Percentiles rank a stretch among this genome's conserved stretches.
These are phyloP conservation scores for Mystacornis crossleyi DNA, from an alignment of 2,113 vertebrate species.

Conservation along the genomic window DNA sequence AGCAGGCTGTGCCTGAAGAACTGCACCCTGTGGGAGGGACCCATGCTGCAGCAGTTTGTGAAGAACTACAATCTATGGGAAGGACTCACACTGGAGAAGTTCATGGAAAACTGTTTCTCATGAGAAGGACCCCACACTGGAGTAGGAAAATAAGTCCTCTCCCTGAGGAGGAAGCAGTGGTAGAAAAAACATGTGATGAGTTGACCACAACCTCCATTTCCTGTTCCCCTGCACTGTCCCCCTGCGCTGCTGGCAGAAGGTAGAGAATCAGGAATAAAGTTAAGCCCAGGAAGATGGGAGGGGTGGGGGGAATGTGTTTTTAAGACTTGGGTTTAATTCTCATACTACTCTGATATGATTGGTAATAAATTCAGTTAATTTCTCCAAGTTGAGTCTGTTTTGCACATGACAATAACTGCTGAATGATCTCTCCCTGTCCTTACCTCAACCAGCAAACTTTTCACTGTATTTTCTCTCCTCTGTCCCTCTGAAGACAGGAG, in stretches of 20 bases:
- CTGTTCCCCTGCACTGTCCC: neutral
- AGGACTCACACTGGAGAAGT: neutral
- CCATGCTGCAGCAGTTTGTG: neutral
- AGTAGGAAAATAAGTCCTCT: neutral
- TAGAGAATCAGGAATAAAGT: neutral
- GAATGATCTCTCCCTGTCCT: neutral
- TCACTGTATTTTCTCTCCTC: neutral
- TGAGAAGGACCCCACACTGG: neutral
- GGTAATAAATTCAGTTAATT: neutral
- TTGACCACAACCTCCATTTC: neutral
- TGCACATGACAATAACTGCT: neutral
- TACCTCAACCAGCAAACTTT: neutral
- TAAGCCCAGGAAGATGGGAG: neutral
- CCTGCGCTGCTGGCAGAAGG: neutral
- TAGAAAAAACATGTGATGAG: neutral
- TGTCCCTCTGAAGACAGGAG: neutral
- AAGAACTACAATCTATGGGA: neutral
- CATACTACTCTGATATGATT: neutral
- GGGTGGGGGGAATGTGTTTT: neutral
- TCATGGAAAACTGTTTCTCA: neutral
- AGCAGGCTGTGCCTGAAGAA: neutral
- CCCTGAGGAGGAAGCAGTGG: neutral
- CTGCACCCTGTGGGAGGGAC: neutral
- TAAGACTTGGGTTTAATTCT: neutral
- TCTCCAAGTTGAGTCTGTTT: neutral